Evolutionary conservation across 2,113 vertebrate genomes (phyloP), one percentile per base, ranked within the genome.

Genomic region (Pagrus major): DNA sequence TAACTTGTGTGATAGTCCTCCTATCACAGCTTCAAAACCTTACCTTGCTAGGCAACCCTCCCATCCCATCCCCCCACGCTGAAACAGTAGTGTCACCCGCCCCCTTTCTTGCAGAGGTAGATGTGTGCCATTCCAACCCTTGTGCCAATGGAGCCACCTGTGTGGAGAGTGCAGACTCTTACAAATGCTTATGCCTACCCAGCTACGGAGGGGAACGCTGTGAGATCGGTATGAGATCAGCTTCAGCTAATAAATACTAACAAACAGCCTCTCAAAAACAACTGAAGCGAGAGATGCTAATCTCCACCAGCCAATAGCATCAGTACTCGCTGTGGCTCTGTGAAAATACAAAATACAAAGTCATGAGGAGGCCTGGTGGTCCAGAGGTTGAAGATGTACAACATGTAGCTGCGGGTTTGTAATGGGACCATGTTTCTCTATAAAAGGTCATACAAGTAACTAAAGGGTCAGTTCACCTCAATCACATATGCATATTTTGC

Each of bases 141-240:
- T 99, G 98, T 94, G 92, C 95, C 97, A 99, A 99, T 85, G 98
- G 98, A 98, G 98, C 96, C 93, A 99, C 98, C 95, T 99, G 98
- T 95, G 91, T 93, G 91, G 97, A 98, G 89, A 95, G 94, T 88
- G 95, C 94, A 94, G 95, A 97, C 94, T 94, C 95, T 96, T 98
- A 97, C 97, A 96, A 95, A 97, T 99, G 98, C 96, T 98, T 99
- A 96, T 99, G 98, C 96, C 98, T 99, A 95, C 97, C 98, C 94
- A 99, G 97, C 97, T 99, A 99, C 93, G 96, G 95, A 97, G 98
- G 98, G 94, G 92, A 97, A 94, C 96, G 90, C 93, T 99, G 98
- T 95, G 95, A 99, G 94, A 96, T 96, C 84, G 98, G 98, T 99
- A 99, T 83, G 97, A 95, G 94, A 95, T 93, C 86, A 83, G 97